phyloP scores from a whole-genome alignment of 35 echinoderm and acorn worm genomes.

The Patiria miniata region DNA sequence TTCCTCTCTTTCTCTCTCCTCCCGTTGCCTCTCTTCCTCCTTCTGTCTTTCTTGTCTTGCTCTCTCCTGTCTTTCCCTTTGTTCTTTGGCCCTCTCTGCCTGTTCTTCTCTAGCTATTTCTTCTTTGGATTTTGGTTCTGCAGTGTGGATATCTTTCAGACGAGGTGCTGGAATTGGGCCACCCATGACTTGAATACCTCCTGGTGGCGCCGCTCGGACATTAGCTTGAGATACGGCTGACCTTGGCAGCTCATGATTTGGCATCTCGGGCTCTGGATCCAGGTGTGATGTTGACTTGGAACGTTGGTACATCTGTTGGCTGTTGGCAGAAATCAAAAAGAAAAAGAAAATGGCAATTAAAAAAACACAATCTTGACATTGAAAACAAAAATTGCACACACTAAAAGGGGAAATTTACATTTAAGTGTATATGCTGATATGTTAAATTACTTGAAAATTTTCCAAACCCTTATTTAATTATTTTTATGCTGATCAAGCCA shows the following conservation, averaged over 20 bases:
- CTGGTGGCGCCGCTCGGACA: conserved; percentile 17
- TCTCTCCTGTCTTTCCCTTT: conserved; percentile 11
- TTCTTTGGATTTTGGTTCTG: not conserved
- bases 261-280: conserved; percentile 68
- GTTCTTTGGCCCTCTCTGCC: conserved; percentile 9
- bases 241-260: conserved; percentile 33
- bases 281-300: conserved; percentile 89
- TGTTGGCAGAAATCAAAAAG: conserved; percentile 18
- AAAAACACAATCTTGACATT: not conserved
- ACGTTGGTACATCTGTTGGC: conserved; percentile 61
- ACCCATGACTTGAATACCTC: conserved; percentile 30
- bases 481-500: too few relatives aligned
- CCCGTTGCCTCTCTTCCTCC: conserved; percentile 7
- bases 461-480: too few relatives aligned
- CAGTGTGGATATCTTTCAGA: not conserved
- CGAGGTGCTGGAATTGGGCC: conserved; percentile 11
- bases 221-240: conserved; percentile 57
- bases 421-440: too few relatives aligned
- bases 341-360: not conserved
- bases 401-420: too few relatives aligned
- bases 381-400: not conserved
- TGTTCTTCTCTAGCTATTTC: not conserved
- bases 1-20: conserved; percentile 21
- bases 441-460: too few relatives aligned
- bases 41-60: not conserved